Conservation (phyloP, 1,140 invertebrate species). For the Macrobrachium nipponense region DNA sequence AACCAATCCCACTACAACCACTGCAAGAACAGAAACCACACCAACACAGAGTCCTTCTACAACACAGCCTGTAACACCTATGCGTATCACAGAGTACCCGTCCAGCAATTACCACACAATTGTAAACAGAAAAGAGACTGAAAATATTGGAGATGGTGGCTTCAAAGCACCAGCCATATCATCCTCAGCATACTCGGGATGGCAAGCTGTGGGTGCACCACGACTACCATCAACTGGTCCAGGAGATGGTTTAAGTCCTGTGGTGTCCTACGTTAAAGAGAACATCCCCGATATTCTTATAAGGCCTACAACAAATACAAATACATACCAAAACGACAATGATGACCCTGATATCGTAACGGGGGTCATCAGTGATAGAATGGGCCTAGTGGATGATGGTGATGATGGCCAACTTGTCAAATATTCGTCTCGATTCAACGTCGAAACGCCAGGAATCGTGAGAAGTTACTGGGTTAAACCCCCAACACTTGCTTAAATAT, state of each 20-base stretch:
- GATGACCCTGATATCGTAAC: constrained; percentile 5
- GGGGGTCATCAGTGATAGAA: constrained; percentile 32
- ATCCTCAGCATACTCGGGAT: constrained; percentile 25
- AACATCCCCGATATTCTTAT: constrained; percentile 41
- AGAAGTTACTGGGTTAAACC: constrained; percentile 40
- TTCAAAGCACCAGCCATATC: constrained; percentile 15
- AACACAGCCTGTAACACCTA: not conserved
- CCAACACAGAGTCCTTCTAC: not conserved
- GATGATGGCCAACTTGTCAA: constrained; percentile 21
- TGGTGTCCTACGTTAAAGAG: constrained; percentile 31
- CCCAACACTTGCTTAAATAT: constrained; percentile 17
- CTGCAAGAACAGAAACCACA: not conserved
- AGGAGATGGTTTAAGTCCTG: constrained; percentile 18
- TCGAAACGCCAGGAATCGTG: constrained; percentile 41
- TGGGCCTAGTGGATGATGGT: not conserved
- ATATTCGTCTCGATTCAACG: constrained; percentile 38
- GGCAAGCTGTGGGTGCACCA: constrained; percentile 34
- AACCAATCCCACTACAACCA: constrained; percentile 4
- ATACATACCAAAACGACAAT: not conserved
- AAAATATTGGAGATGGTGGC: not conserved
- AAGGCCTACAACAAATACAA: not conserved
- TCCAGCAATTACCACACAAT: not conserved
- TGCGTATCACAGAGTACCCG: not conserved
- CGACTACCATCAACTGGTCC: constrained; percentile 10
- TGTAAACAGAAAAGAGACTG: no score